Conservation (phyloP, 2,888 invertebrate species). For the Drosophila siamana region DNA sequence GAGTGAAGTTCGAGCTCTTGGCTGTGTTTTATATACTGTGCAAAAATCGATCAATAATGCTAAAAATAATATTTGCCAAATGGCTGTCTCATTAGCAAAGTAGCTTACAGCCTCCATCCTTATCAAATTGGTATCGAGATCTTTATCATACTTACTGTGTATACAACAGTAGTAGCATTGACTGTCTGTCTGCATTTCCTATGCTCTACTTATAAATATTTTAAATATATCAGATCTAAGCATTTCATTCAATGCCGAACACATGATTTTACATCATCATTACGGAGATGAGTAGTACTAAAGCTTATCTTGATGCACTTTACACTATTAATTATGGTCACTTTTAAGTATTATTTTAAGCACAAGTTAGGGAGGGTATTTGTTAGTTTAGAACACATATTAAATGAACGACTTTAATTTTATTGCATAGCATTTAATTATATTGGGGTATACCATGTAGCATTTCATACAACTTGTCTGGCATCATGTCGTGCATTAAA, state of each 20-base stretch:
- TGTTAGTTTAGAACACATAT: neutral
- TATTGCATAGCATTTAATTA: slow-evolving; percentile 26
- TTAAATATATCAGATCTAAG: neutral
- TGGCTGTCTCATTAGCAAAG: slow-evolving; percentile 53
- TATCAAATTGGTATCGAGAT: slow-evolving; percentile 44
- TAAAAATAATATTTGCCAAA: slow-evolving; percentile 33
- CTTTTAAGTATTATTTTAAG: neutral
- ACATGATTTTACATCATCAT: no score
- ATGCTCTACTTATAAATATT: slow-evolving; percentile 6
- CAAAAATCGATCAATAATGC: slow-evolving; percentile 13
- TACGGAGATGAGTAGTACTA: neutral
- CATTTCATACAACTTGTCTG: slow-evolving; percentile 1
- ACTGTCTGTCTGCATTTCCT: neutral
- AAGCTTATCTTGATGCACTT: neutral
- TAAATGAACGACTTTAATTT: neutral
- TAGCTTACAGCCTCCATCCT: slow-evolving; percentile 34
- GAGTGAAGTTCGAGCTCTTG: slow-evolving; percentile 9
- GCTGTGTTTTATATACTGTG: slow-evolving; percentile 45
- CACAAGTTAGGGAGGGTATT: slow-evolving; percentile 7
- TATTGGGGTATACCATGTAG: slow-evolving; percentile 5
- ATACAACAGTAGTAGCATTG: neutral
- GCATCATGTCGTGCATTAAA: neutral
- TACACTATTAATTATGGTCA: neutral
- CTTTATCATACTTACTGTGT: slow-evolving; percentile 39
- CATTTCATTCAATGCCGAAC: neutral